Conservation (phyloP, 2,113 vertebrate genomes). For the Ailurus styani region DNA sequence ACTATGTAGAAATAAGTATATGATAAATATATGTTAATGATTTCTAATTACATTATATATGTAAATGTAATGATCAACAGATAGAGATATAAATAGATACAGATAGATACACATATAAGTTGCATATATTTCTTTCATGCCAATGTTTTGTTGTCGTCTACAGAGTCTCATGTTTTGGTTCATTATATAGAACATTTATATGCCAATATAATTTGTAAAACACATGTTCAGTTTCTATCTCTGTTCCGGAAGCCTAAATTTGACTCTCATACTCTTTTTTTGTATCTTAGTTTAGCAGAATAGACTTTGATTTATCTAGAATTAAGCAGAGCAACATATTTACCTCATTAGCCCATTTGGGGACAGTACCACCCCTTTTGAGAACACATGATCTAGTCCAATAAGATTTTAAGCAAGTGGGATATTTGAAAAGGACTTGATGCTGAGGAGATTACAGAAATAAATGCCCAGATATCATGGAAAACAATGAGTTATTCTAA, state of each 20-base stretch:
- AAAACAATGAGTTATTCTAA: background rate
- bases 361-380: background rate
- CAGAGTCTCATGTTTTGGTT: background rate
- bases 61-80: background rate
- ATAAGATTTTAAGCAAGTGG: background rate
- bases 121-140: background rate
- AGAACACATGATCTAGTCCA: background rate
- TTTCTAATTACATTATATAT: background rate
- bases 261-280: background rate
- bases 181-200: background rate
- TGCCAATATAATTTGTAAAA: background rate
- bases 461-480: background rate
- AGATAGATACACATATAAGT: background rate
- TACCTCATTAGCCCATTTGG: background rate
- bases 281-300: background rate
- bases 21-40: background rate
- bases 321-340: background rate
- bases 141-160: background rate
- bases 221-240: background rate
- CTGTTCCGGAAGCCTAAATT: background rate
- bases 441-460: background rate
- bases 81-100: background rate
- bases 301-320: background rate
- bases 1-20: background rate
- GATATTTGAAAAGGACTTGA: background rate